Base-by-base conservation (phyloP, 1,140 invertebrate genomes). In the Metaphire vulgaris region DNA sequence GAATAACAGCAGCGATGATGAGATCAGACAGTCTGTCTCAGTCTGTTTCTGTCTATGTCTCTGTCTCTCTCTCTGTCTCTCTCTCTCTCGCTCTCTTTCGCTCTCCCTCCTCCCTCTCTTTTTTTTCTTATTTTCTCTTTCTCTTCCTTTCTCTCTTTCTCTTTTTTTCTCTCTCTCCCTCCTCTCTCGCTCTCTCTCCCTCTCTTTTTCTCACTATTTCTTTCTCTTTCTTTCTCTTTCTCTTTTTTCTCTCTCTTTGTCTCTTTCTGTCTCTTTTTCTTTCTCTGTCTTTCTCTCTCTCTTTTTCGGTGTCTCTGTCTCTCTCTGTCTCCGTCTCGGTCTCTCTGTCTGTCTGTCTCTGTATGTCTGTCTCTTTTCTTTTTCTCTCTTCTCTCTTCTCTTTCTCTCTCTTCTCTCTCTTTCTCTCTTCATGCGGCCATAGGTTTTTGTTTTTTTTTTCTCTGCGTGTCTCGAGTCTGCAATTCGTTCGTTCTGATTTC, bases 41-140 rank as follows among this genome's bases (percentile, higher is more conserved):
- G 41, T 56, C 41, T 56, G 6, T 56, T 6, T 69, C 67, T 69
- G n/a, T 69, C 67, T 69, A 26, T 69, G n/a, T 69, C 56, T 65
- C 67, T 69, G n/a, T 69, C 67, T 69, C 67, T 69, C 26, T 69
- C 67, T 69, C 67, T 65, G 14, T 65, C 56, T 65, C 56, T 65
- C 56, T 65, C 56, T 65, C 56, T 65, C 56, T 65, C 56, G 14
- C 56, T 65, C 56, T 65, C 56, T 65, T 26, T 65, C 26, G 56
- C 56, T 65, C 56, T 14, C 26, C 26, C 56, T 15, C 14, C 14
- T 26, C 26, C 14, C 56, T 15, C 56, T 69, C 28, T 12, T 69
- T 69, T 14, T 69, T 28, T 26, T 69, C 30, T 69, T 26, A 14
- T 12, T 31, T 26, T 69, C n/a, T 28, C 30, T 69, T 2, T 69